Evolutionary conservation across 2,797 vertebrate genomes (phyloP), one percentile per base, ranked within the genome.

Genomic region (Eidolon dupreanum): DNA sequence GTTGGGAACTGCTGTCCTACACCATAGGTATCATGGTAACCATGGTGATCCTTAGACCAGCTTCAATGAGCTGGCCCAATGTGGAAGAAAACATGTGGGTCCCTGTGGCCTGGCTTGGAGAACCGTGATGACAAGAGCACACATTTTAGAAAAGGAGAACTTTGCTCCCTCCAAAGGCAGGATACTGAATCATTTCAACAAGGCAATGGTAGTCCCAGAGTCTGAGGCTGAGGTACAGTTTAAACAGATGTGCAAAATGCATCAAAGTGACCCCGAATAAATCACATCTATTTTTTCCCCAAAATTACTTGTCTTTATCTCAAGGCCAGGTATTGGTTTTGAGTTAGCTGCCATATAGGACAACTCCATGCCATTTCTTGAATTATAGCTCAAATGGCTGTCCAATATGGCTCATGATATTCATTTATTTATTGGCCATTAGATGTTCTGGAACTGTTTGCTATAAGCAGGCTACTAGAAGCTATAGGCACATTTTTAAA

Each of bases 381-480:
- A 89, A 57, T 12, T 66, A 33, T 59, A 81, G 20, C 5, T 73
- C 68, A 79, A 6, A 59, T 73, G 55, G 71, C 8, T 84, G 63
- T 46, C 53, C 63, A 74, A 4, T 78, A 12, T 19, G 49, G 33
- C 41, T 84, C 61, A 65, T 28, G 53, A 26, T 51, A 71, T 61
- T 88, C 88, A 74, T 10, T 74, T 68, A 77, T 13, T n/a, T 51
- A 26, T 85, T 77, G 20, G 59, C 71, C 19, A 43, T 53, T 33
- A 41, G 17, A 59, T 77, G 24, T 92, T 94, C 49, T 77, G 83
- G 15, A 93, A 78, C 43, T 65, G 61, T 33, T 70, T 92, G 95
- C 79, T 8, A 31, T n/a, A 87, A 93, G 51, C 43, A 85, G 90
- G 63, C 86, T 75, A 75, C 66, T 59, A 68, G 88, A 96, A 93